phyloP scores from a whole-genome alignment of 92 coral and sea anemone genomes.

The Galaxea fascicularis region DNA sequence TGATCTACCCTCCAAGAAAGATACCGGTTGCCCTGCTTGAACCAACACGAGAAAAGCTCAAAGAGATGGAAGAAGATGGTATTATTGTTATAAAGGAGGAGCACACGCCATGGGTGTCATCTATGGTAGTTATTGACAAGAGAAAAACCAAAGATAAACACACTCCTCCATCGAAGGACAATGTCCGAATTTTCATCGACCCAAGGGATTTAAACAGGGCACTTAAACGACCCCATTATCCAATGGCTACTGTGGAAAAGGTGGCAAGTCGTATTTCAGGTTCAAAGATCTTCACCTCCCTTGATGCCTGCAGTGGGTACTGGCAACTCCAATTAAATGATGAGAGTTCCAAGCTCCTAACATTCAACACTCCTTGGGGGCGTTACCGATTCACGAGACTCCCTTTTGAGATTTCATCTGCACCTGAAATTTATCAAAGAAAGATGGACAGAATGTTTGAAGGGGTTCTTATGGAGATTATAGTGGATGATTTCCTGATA shows the following conservation, averaged over 20 bases:
- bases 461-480: too few species aligned
- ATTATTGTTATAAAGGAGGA: constrained; percentile 50
- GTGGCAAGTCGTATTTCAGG: too few species aligned
- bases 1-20: too few species aligned
- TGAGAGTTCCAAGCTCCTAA: too few species aligned
- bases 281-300: too few species aligned
- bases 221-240: too few species aligned
- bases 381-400: too few species aligned
- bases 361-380: too few species aligned
- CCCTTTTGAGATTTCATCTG: constrained; percentile 50
- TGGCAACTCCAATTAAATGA: too few species aligned
- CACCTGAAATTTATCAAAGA: constrained; percentile 57
- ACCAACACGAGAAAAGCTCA: constrained; percentile 38
- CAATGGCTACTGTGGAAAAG: too few species aligned
- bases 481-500: too few species aligned
- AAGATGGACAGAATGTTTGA: constrained; percentile 51
- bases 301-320: too few species aligned
- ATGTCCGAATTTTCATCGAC: constrained; percentile 2
- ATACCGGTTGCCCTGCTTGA: not conserved
- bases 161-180: not conserved
- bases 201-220: constrained; percentile 3
- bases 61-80: constrained; percentile 64
- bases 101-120: constrained; percentile 52
- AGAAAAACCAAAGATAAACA: constrained; percentile 35
- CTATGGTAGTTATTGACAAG: constrained; percentile 46